Base-by-base conservation (phyloP, 2,797 vertebrate species). In the Lerista edwardsae region DNA sequence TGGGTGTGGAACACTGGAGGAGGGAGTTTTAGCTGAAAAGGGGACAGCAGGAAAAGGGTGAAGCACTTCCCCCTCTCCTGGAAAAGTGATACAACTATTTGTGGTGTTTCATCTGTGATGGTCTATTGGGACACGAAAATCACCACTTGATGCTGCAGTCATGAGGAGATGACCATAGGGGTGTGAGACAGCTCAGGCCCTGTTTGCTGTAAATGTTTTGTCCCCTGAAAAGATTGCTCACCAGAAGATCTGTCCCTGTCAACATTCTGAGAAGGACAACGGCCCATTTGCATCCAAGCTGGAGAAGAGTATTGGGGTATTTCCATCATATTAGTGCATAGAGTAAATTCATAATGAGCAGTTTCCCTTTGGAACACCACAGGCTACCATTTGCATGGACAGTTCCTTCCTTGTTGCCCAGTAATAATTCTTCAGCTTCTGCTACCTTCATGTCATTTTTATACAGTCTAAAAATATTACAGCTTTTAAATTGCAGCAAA, bases 261-360 rank as follows among this genome's bases (percentile, higher is more conserved):
- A 57, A 17, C n/a, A 55, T 65, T 57, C 59, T 5, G 62, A 68
- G 57, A 61, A 21, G 0, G 0, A 1, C 14, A 55, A 71, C 39
- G 78, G 6, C 73, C 62, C 73, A 3, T 25, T 81, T 83, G 68
- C 19, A 10, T n/a, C 62, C 55, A 3, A 80, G 73, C 39, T 75
- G n/a, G 65, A 0, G 80, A 83, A 89, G 12, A 25, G 2, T 88
- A 36, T 29, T 86, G 76, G 41, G 59, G 81, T 62, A 34, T 74
- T 89, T 83, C 36, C 78, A 7, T n/a, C 85, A 55, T 82, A n/a
- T 86, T 91, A 87, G 65, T 77, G 21, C 29, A 68, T 17, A 72
- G 21, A 79, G 39, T 80, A 80, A 72, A 25, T 92, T 89, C 81
- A 65, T 90, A 90, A 83, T 91, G 87, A 90, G 51, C 36, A 74